phyloP scores from a whole-genome alignment of 2,113 vertebrate species.

The Zosterops hypoxanthus region DNA sequence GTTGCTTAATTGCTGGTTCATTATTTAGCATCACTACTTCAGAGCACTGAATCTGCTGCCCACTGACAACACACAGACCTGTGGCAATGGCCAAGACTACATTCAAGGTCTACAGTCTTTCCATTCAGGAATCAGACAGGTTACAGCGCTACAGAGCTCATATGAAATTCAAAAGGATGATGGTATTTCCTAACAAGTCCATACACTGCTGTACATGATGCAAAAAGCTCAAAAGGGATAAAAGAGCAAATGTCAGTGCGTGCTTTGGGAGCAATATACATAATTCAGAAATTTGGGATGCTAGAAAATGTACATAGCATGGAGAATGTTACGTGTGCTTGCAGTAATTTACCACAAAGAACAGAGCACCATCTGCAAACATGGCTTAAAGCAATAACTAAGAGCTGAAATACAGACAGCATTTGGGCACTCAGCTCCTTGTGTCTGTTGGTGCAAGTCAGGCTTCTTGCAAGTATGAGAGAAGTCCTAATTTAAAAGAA shows the following conservation, averaged over 20 bases:
- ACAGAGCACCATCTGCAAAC: not conserved
- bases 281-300: not conserved
- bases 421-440: not conserved
- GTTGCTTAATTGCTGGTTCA: not conserved
- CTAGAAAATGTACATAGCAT: not conserved
- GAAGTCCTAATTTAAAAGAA: not conserved
- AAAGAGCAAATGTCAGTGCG: not conserved
- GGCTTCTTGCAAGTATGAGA: not conserved
- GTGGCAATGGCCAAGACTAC: not conserved
- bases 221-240: not conserved
- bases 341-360: not conserved
- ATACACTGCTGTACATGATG: not conserved
- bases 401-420: not conserved
- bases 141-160: not conserved
- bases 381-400: not conserved
- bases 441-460: not conserved
- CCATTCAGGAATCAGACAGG: not conserved
- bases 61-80: not conserved
- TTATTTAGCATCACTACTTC: not conserved
- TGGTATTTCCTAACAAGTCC: not conserved
- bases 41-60: not conserved
- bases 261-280: not conserved
- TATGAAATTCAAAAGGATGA: not conserved
- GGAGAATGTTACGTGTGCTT: not conserved
- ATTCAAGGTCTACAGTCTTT: not conserved